Percentiles rank a stretch among this genome's conserved stretches.
These are phyloP conservation scores for Anolis sagrei DNA, from an alignment of 2,113 vertebrate genomes.

Conservation along the genomic window DNA sequence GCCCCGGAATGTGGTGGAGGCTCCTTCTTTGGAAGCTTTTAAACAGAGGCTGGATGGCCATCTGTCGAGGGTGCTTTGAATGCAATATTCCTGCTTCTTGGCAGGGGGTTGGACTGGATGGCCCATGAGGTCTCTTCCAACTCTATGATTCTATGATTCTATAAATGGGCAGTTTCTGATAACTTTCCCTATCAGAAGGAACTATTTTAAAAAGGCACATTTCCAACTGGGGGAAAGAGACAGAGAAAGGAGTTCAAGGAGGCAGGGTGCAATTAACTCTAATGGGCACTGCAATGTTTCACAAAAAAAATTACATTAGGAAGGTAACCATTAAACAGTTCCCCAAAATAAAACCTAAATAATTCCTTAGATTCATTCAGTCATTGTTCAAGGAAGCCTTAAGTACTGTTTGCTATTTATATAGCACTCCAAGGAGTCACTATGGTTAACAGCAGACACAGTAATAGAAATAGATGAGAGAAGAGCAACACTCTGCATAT, in stretches of 20 bases:
- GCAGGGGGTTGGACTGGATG: no score
- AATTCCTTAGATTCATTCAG: neutral
- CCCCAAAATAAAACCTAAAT: slow-evolving; percentile 34
- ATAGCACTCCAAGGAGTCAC: neutral
- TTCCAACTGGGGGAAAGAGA: neutral
- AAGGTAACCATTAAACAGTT: neutral
- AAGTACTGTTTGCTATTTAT: neutral
- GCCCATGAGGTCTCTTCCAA: no score
- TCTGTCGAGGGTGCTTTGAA: no score
- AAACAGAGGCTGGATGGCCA: no score
- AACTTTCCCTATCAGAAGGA: accelerated
- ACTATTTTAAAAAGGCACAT: neutral
- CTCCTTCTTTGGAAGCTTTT: no score
- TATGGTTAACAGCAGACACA: neutral
- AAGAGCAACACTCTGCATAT: neutral
- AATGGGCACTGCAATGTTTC: neutral
- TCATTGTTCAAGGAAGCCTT: neutral
- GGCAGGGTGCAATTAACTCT: slow-evolving; percentile 1
- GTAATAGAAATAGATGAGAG: neutral
- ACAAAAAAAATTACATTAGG: neutral
- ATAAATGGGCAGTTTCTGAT: accelerated
- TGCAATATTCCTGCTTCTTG: no score
- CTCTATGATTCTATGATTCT: no score
- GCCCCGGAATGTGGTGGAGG: no score
- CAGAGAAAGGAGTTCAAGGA: neutral